Evolutionary conservation across 2,113 vertebrate species (phyloP).

Genomic region (Lepisosteus osseus): DNA sequence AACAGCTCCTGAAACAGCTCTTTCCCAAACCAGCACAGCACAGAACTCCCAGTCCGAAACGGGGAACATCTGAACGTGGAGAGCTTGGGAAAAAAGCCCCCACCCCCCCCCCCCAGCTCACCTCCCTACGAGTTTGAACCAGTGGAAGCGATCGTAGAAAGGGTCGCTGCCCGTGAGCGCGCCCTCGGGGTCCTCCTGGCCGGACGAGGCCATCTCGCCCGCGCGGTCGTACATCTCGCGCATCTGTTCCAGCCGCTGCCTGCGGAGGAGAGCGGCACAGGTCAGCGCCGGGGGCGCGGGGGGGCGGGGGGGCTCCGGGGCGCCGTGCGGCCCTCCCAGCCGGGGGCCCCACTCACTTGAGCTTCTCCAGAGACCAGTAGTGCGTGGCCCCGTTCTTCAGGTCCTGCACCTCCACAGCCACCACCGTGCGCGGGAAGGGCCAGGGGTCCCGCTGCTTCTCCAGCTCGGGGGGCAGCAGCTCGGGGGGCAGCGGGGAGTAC

Average conservation of each 20-base stretch:
- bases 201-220: slow-evolving; percentile 81
- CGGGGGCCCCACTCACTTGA: slow-evolving; percentile 70
- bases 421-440: slow-evolving; percentile 89
- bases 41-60: too few relatives aligned
- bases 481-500: slow-evolving; percentile 89
- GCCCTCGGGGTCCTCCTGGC: slow-evolving; percentile 78
- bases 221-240: slow-evolving; percentile 96
- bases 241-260: slow-evolving; percentile 93
- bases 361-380: slow-evolving; percentile 96
- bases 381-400: slow-evolving; percentile 95
- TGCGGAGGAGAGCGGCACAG: slow-evolving; percentile 38
- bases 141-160: slow-evolving; percentile 97
- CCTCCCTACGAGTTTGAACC: slow-evolving; percentile 98
- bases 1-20: too few relatives aligned
- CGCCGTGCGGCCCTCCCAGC: not conserved
- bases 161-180: slow-evolving; percentile 87
- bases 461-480: slow-evolving; percentile 76
- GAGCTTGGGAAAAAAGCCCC: slow-evolving; percentile 29
- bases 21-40: too few relatives aligned
- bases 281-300: slow-evolving; percentile 9
- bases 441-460: slow-evolving; percentile 71
- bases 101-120: slow-evolving; percentile 42
- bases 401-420: slow-evolving; percentile 95
- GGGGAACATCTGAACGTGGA: slow-evolving; percentile 20
- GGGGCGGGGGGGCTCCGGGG: too few relatives aligned